A percentile compares a stretch with the other conserved stretches of the same genome.
These are phyloP conservation scores for Eira barbara DNA, from an alignment of 2,113 vertebrate species.

Conservation along the genomic window DNA sequence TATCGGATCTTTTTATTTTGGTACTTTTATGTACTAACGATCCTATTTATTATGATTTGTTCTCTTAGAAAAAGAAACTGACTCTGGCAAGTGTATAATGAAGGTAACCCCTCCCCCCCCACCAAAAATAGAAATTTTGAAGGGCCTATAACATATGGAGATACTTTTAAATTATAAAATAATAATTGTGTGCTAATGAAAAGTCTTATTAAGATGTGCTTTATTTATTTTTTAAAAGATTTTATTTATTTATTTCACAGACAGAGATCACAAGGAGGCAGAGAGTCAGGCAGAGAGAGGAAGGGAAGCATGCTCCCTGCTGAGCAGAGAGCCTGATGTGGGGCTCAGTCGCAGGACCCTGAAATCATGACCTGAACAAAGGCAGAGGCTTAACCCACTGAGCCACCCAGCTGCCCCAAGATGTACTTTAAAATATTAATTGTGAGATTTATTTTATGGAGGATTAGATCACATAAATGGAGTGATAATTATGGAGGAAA, in stretches of 20 bases:
- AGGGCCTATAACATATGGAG: not conserved
- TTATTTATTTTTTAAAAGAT: not conserved
- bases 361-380: too few species aligned
- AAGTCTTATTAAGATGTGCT: not conserved
- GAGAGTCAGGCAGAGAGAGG: too few species aligned
- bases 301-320: too few species aligned
- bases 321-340: too few species aligned
- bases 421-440: not conserved
- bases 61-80: conserved; percentile 5
- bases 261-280: too few species aligned
- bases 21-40: not conserved
- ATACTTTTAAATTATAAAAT: not conserved
- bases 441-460: not conserved
- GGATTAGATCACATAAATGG: not conserved
- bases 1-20: not conserved
- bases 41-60: not conserved
- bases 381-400: too few species aligned
- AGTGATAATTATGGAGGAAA: not conserved
- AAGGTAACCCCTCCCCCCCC: not conserved
- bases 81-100: not conserved
- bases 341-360: too few species aligned
- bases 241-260: too few species aligned
- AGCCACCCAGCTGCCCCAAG: too few species aligned
- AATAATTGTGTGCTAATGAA: not conserved
- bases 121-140: not conserved